Evolutionary conservation across 2,113 vertebrate species (phyloP).

Genomic region (Gymnocephalus cernua): DNA sequence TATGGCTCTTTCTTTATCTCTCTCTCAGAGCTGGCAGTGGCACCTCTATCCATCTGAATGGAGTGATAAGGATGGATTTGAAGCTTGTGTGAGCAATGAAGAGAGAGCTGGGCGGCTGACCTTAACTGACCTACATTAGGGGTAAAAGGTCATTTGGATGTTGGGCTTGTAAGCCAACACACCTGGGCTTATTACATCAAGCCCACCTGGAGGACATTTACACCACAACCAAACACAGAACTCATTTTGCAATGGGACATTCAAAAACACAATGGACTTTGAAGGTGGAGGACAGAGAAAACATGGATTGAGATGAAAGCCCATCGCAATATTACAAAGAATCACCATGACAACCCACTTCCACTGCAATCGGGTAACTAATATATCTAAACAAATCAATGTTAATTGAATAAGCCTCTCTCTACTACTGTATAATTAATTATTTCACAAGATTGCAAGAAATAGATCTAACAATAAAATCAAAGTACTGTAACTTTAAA

Average conservation of each 20-base stretch:
- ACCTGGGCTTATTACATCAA: conserved; percentile 63
- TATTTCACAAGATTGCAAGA: conserved; percentile 4
- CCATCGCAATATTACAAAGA: conserved; percentile 37
- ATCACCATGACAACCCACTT: conserved; percentile 62
- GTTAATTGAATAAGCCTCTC: conserved; percentile 27
- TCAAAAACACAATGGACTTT: conserved; percentile 63
- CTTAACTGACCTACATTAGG: conserved; percentile 50
- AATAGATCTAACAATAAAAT: conserved; percentile 2
- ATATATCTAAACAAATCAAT: conserved; percentile 43
- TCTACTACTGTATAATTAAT: conserved; percentile 9
- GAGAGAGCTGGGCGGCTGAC: conserved; percentile 27
- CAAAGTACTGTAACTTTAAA: conserved; percentile 1
- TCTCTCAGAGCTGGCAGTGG: conserved; percentile 51
- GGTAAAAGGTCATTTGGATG: conserved; percentile 59
- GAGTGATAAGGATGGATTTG: conserved; percentile 58
- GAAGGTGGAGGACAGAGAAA: conserved; percentile 57
- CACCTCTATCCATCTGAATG: conserved; percentile 56
- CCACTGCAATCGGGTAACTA: conserved; percentile 17
- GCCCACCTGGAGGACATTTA: conserved; percentile 67
- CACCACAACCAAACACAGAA: conserved; percentile 59
- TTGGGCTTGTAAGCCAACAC: conserved; percentile 57
- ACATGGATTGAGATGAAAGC: conserved; percentile 66
- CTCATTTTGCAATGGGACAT: conserved; percentile 48
- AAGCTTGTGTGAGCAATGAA: conserved; percentile 58
- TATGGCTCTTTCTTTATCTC: conserved; percentile 60